A percentile compares a stretch with the other conserved stretches of the same genome.
phyloP scores from a whole-genome alignment of 2,888 invertebrate genomes.

The Drosophila melanosoma region DNA sequence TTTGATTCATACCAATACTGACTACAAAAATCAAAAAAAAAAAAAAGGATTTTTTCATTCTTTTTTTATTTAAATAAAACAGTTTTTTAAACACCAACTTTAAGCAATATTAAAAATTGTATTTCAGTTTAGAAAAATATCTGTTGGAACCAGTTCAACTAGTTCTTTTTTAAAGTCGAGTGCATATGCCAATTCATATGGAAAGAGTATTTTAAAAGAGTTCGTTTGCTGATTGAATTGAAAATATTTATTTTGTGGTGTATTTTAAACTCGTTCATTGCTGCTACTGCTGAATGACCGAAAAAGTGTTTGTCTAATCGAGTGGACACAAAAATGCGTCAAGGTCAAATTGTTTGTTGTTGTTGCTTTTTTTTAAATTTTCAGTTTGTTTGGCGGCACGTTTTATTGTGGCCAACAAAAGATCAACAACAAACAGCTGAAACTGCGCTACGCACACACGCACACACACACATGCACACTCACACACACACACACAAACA shows the following conservation, averaged over 20 bases:
- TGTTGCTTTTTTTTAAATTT: slow-evolving; percentile 19
- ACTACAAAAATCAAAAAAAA: no score
- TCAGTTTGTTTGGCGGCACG: slow-evolving; percentile 67
- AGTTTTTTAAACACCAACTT: not conserved
- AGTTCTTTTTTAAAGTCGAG: not conserved
- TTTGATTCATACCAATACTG: no score
- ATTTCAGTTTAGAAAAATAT: not conserved
- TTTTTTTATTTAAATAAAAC: not conserved
- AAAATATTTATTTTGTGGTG: slow-evolving; percentile 3
- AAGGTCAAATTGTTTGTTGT: slow-evolving; percentile 53
- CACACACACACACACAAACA: not conserved
- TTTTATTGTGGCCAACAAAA: slow-evolving; percentile 60
- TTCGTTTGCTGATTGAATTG: not conserved
- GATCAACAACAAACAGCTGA: slow-evolving; percentile 20
- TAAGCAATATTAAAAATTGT: not conserved
- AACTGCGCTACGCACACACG: slow-evolving; percentile 6
- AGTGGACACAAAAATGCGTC: slow-evolving; percentile 51
- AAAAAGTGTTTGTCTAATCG: slow-evolving; percentile 36
- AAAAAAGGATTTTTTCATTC: not conserved
- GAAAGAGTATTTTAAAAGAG: not conserved
- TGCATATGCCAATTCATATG: not conserved
- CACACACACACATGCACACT: not conserved
- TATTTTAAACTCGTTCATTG: slow-evolving; percentile 20
- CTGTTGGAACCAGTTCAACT: not conserved
- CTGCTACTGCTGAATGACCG: not conserved